Percentiles rank a stretch among this genome's conserved stretches.
Conservation (phyloP, 2,888 invertebrate genomes). For the Troides aeacus region DNA sequence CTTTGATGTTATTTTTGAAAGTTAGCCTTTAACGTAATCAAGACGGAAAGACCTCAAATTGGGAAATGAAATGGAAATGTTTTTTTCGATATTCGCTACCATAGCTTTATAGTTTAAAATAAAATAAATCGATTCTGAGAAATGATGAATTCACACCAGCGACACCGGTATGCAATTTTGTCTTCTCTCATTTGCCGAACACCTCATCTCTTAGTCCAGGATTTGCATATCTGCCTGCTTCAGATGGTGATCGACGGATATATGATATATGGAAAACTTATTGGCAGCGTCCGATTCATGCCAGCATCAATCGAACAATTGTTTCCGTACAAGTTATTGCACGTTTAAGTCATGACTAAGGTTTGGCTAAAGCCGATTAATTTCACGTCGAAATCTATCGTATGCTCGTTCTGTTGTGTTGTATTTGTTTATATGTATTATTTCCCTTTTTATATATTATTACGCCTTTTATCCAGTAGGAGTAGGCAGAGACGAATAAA, state of each 20-base stretch:
- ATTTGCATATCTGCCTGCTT: not conserved
- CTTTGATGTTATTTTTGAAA: no score
- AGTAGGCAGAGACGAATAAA: no score
- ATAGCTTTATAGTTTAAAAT: no score
- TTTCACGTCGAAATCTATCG: constrained; percentile 10
- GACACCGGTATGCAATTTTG: not conserved
- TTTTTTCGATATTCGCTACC: no score
- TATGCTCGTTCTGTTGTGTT: not conserved
- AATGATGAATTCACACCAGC: no score
- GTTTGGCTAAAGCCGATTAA: constrained; percentile 24
- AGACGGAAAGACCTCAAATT: no score
- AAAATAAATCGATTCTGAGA: no score
- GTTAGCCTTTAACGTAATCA: no score
- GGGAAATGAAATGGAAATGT: no score
- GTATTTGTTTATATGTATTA: not conserved
- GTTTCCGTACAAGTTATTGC: constrained; percentile 73
- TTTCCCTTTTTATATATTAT: no score
- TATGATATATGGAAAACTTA: constrained; percentile 6
- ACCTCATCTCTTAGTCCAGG: not conserved
- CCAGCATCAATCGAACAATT: constrained; percentile 52
- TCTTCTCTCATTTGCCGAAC: not conserved
- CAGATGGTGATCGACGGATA: not conserved
- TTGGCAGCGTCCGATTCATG: constrained; percentile 4
- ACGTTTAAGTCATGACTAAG: constrained; percentile 32
- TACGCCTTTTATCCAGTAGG: no score